Base-by-base conservation (phyloP, 2,113 vertebrate species). In the Urocynchramus pylzowi region DNA sequence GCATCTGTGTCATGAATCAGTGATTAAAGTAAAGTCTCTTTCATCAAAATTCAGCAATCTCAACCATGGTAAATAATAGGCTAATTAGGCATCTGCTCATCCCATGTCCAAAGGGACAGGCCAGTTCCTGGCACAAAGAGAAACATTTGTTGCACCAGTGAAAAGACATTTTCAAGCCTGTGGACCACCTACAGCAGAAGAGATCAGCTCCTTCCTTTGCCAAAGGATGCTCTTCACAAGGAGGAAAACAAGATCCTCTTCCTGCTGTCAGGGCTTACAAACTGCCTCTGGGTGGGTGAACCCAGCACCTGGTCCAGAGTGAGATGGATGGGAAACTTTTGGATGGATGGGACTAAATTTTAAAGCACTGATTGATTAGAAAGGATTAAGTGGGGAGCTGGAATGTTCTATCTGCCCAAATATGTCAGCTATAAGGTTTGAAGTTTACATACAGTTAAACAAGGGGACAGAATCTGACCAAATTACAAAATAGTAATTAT, bases 81-180 rank as follows among this genome's bases (percentile, higher is more conserved):
- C 95, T 96, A 98, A 98, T 98, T 97, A 98, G 97, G 96, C 97
- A 97, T 97, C 97, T 98, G 97, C 95, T 98, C 95, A 85, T 96
- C 97, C 95, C 83, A 53, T 70, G 93, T 97, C 97, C 95, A 95
- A 90, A 92, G 95, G 97, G 94, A 97, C 96, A 89, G 79, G 90
- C 94, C 95, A 89, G 88, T 87, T 97, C 95, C 95, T 97, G 97
- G 96, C 95, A 95, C 83, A 92, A 92, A 97, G 69, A 65, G 69
- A 95, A 95, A 94, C 92, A 91, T 97, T 97, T 96, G 86, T 96
- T 97, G 95, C 88, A 94, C 63, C 82, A 96, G 84, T 83, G 80
- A 96, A 96, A 97, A 97, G 89, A 89, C 23, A 61, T 95, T 97
- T 96, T 44, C 59, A 75, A 83, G 44, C 13, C 49, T 78, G 16